These are phyloP conservation scores for Euwallacea fornicatus DNA, from an alignment of 1,140 invertebrate genomes.

Conservation along the genomic window DNA sequence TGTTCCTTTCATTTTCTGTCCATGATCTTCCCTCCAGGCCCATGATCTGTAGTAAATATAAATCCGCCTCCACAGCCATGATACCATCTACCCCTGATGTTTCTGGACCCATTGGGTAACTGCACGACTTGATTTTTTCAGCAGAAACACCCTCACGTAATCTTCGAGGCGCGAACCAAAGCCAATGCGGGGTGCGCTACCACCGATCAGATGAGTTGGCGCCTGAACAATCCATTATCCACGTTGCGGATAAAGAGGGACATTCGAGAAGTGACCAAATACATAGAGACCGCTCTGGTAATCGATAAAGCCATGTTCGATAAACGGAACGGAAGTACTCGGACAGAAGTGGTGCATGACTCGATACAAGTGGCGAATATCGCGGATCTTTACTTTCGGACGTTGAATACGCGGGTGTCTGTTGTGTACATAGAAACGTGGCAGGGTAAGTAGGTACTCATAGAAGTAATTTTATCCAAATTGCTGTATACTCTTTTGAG, in stretches of 20 bases:
- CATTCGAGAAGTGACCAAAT: constrained; percentile 85
- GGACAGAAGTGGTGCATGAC: constrained; percentile 88
- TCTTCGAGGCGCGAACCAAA: constrained; percentile 88
- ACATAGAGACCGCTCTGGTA: constrained; percentile 88
- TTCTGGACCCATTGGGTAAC: constrained; percentile 43
- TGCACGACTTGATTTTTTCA: constrained; percentile 67
- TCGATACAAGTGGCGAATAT: constrained; percentile 96
- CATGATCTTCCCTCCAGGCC: too few species aligned
- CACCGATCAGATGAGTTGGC: constrained; percentile 74
- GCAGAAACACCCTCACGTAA: constrained; percentile 95
- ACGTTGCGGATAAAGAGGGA: constrained; percentile 62
- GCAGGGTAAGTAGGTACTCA: constrained; percentile 59
- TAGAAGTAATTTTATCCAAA: too few species aligned
- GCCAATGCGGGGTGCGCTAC: constrained; percentile 87
- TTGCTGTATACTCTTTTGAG: background rate
- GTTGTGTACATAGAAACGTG: constrained; percentile 96
- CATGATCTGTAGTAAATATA: too few species aligned
- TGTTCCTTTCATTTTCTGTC: too few species aligned
- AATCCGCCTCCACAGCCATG: too few species aligned
- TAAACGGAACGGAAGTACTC: constrained; percentile 84
- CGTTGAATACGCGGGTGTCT: constrained; percentile 88
- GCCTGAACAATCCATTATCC: constrained; percentile 55
- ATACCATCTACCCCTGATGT: too few species aligned
- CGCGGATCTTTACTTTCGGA: constrained; percentile 81
- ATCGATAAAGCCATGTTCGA: constrained; percentile 95